Percentiles rank a stretch among this genome's conserved stretches.
Conservation (phyloP, 2,113 vertebrate species). For the Arenaria interpres region DNA sequence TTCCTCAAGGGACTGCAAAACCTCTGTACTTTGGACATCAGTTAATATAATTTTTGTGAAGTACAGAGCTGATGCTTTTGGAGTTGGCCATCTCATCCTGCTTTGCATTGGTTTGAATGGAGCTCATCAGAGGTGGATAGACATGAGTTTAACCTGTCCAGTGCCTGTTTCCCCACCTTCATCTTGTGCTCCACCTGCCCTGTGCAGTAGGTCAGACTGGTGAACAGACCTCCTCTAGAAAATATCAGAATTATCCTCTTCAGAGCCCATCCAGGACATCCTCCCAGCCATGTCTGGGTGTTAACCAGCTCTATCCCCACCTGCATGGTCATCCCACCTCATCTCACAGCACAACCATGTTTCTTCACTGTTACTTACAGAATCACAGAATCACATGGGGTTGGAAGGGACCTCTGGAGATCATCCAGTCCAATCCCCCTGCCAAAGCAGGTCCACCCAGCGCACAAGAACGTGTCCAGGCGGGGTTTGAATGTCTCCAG, state of each 20-base stretch:
- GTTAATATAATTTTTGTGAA: background rate
- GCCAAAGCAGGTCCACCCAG: too few species aligned
- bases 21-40: background rate
- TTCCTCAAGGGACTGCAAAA: background rate
- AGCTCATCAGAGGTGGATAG: accelerated
- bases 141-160: accelerated
- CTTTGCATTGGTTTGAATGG: background rate
- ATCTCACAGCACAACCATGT: background rate
- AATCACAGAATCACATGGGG: too few species aligned
- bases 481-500: too few species aligned
- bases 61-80: background rate
- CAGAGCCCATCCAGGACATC: background rate
- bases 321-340: too few species aligned
- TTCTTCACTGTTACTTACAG: too few species aligned
- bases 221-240: background rate
- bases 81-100: background rate
- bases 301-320: too few species aligned
- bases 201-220: too few species aligned
- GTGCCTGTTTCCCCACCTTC: background rate
- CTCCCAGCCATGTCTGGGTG: accelerated
- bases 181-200: background rate
- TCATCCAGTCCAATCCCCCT: too few species aligned
- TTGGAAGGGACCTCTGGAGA: too few species aligned
- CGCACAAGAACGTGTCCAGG: too few species aligned
- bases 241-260: background rate